Evolutionary conservation across 2,113 vertebrate species (phyloP), one percentile per base, ranked within the genome.

Genomic region (Dasyurus viverrinus): DNA sequence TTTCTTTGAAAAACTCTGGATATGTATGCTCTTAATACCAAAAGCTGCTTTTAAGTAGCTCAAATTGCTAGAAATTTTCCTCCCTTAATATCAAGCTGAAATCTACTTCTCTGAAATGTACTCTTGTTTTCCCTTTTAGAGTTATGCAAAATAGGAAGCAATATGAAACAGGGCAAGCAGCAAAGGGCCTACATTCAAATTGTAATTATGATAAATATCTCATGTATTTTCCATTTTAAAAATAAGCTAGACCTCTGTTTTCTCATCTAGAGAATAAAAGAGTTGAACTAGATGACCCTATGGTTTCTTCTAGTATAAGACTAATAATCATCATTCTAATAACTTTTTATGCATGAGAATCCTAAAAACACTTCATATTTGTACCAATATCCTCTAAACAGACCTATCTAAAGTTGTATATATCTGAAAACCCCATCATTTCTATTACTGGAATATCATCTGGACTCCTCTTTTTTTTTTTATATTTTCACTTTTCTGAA

Each of bases 401-500:
- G 14, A 36, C 2, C 27, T n/a, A 19, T 76, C 14, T n/a, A 16
- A n/a, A 19, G 30, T n/a, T n/a, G 14, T n/a, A 76, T 2, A 19
- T n/a, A n/a, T 7, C 5, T 76, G 30, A 9, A 52, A 52, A 52
- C 10, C 50, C 19, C 42, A 84, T 3, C 5, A 42, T 84, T 84
- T 84, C 19, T 2, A 2, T 6, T 84, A 42, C 2, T 23, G 16
- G 6, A 6, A 42, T 10, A 23, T 7, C 4, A n/a, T n/a, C 1
- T n/a, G 1, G 68, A 22, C 16, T 4, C 3, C 57, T 16, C 30
- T 4, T 11, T 36, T 68, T 54, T 23, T 23, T 76, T 68, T 68
- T 68, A 14, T 68, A 36, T 14, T 76, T 76, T 2, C 4, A 36
- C 60, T n/a, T 36, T n/a, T 76, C 60, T n/a, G 6, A 8, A n/a